Conservation (phyloP, 2,113 vertebrate species). For the Crotalus horridus region DNA sequence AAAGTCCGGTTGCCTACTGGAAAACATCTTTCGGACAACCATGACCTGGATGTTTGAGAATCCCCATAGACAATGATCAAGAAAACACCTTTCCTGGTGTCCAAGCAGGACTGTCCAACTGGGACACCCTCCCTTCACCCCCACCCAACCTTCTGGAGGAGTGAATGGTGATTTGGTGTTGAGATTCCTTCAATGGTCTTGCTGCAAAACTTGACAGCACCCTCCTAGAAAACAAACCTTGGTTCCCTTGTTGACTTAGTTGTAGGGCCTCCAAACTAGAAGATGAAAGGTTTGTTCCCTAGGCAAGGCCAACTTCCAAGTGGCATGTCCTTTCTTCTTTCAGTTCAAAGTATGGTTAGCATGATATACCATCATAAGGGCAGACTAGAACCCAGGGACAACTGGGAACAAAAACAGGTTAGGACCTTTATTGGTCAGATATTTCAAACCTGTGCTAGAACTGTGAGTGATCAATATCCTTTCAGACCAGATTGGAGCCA, state of each 20-base stretch:
- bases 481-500: neutral
- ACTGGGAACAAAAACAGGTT: constrained; percentile 40
- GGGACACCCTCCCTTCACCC: constrained; percentile 27
- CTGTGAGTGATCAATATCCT: neutral
- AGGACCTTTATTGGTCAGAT: neutral
- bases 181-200: constrained; percentile 63
- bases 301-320: constrained; percentile 53
- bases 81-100: constrained; percentile 51
- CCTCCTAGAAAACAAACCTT: constrained; percentile 61
- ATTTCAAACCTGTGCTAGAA: constrained; percentile 2
- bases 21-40: too few species aligned
- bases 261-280: constrained; percentile 65
- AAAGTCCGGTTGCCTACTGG: too few species aligned
- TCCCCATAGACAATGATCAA: too few species aligned
- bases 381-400: too few species aligned
- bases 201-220: constrained; percentile 62
- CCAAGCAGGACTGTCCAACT: constrained; percentile 60
- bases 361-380: constrained; percentile 63
- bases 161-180: constrained; percentile 63
- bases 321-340: constrained; percentile 63
- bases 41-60: too few species aligned
- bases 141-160: constrained; percentile 57
- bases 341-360: constrained; percentile 43
- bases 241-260: constrained; percentile 60
- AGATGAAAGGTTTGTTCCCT: constrained; percentile 62